These are phyloP conservation scores for Augochlora pura DNA, from an alignment of 1,140 invertebrate genomes.

Conservation along the genomic window DNA sequence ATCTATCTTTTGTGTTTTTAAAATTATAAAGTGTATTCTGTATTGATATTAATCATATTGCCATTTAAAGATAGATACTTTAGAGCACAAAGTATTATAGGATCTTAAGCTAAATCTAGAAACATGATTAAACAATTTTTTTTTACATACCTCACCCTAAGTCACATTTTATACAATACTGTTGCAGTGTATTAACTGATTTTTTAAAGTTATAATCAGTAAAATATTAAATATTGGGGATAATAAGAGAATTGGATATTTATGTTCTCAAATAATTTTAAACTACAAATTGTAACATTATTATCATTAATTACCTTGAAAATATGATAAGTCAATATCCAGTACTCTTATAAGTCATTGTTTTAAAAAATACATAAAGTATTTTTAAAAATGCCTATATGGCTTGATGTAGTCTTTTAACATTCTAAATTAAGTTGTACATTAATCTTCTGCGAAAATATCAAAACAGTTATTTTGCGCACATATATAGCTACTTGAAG, in stretches of 20 bases:
- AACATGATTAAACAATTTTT: neutral
- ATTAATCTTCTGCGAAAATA: conserved; percentile 4
- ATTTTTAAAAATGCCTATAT: neutral
- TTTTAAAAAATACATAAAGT: neutral
- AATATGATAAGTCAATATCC: neutral
- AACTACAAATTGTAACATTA: neutral
- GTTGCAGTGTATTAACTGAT: neutral
- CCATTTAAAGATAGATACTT: neutral
- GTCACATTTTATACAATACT: neutral
- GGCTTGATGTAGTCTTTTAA: conserved; percentile 23
- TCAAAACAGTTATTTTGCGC: conserved; percentile 24
- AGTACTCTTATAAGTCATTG: neutral
- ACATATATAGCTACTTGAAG: conserved; percentile 72
- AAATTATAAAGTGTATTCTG: too few species aligned
- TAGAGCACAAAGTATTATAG: neutral
- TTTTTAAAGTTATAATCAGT: neutral
- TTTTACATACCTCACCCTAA: neutral
- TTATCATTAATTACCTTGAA: neutral
- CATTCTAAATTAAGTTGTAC: conserved; percentile 12
- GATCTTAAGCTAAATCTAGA: neutral
- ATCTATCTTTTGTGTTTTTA: neutral
- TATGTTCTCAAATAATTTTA: neutral
- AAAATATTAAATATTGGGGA: neutral
- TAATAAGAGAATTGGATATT: conserved; percentile 1
- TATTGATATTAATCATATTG: too few species aligned